Percentiles rank a stretch among this genome's conserved stretches.
phyloP scores from a whole-genome alignment of 2,113 vertebrate genomes.

The Neomonachus schauinslandi region DNA sequence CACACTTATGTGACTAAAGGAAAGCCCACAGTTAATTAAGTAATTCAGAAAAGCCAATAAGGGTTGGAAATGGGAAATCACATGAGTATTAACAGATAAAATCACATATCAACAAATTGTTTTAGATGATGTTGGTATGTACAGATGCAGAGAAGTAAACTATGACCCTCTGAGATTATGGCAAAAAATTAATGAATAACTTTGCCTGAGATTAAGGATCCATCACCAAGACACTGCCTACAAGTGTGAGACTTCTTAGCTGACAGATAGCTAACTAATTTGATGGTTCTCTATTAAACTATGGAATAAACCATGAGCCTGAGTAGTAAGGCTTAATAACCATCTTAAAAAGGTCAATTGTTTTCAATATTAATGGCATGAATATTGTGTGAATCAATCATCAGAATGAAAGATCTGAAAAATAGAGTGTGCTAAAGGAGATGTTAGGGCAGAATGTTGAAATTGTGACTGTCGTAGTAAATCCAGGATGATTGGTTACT shows the following conservation, averaged over 20 bases:
- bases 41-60: slow-evolving; percentile 28
- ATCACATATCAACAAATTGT: neutral
- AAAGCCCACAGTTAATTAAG: slow-evolving; percentile 59
- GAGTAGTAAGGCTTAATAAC: neutral
- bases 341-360: neutral
- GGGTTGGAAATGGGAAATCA: neutral
- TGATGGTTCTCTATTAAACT: slow-evolving; percentile 15
- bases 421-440: neutral
- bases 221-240: neutral
- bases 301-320: neutral
- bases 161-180: neutral
- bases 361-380: neutral
- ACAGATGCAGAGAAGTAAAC: slow-evolving; percentile 35
- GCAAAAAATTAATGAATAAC: slow-evolving; percentile 40
- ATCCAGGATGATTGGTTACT: neutral
- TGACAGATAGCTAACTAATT: slow-evolving; percentile 12
- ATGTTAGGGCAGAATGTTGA: neutral
- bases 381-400: neutral
- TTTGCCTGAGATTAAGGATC: slow-evolving; percentile 32
- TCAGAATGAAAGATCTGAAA: slow-evolving; percentile 21
- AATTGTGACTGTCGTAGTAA: neutral
- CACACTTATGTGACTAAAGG: slow-evolving; percentile 42
- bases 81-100: slow-evolving; percentile 49
- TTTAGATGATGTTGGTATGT: slow-evolving; percentile 32
- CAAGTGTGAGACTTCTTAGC: neutral